Evolutionary conservation across 2,888 invertebrate genomes (phyloP), one percentile per base, ranked within the genome.

Genomic region (Andrena flavipes): DNA sequence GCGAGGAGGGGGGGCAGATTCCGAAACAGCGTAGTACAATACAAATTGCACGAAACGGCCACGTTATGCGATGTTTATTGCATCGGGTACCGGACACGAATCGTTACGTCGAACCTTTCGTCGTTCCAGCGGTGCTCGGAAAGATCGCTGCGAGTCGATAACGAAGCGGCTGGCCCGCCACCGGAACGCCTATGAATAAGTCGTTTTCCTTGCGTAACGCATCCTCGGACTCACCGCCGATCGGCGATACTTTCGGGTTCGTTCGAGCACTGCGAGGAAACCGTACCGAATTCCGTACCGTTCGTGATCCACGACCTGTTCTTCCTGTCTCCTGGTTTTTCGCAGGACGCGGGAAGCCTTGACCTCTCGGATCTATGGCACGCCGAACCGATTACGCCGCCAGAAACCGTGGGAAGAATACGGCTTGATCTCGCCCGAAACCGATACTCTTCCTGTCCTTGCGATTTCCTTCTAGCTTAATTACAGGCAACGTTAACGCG

Each of bases 121-220:
- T 88, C 89, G 86, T 89, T 88, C 83, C 87, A 84, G 85, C 86
- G 80, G 73, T 80, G 84, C 76, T 72, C 83, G 20, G 42, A 59
- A 77, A 90, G 90, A 91, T 91, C 86, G 77, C 62, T 70, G 65
- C 69, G 30, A 49, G 8, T 42, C 80, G 91, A 91, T 90, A 91
- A 87, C 76, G 80, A 84, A 84, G 79, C 64, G 63, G 82, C 77
- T 59, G 63, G 30, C 69, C 80, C 77, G 84, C 77, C 79, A 88
- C 87, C 91, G 90, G 91, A 91, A 92, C 91, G 78, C 76, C 89
- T 90, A 88, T 87, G 89, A 90, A 90, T 89, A 90, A 90, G 83
- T 85, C 83, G 76, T 84, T 82, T 85, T 87, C 77, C 77, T 82
- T 87, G 86, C 83, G 86, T 81, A 90, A 90, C 83, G 83, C 77